Conservation (phyloP, 2,797 vertebrate genomes). For the Phalanger gymnotis region DNA sequence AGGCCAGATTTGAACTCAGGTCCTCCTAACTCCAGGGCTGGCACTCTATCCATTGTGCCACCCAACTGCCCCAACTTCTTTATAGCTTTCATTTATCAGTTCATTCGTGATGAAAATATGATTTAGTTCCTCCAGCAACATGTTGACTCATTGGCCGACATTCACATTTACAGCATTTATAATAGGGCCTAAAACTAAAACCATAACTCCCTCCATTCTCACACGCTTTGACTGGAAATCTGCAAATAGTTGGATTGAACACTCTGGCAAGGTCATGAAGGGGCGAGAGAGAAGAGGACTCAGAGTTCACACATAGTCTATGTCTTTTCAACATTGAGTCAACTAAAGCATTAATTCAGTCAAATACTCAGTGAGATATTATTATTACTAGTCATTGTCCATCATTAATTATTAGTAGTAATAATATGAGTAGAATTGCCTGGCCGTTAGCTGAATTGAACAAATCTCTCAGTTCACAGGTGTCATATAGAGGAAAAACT, state of each 20-base stretch:
- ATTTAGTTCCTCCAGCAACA: too few species aligned
- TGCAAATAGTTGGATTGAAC: neutral
- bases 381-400: neutral
- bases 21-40: too few species aligned
- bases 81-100: too few species aligned
- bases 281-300: too few species aligned
- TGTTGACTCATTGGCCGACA: too few species aligned
- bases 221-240: neutral
- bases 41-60: too few species aligned
- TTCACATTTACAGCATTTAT: too few species aligned
- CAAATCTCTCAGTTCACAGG: neutral
- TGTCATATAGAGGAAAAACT: neutral
- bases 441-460: neutral
- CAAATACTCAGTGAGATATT: neutral
- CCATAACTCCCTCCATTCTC: neutral
- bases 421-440: neutral
- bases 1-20: neutral
- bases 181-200: too few species aligned
- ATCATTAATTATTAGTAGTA: neutral
- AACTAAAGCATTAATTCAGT: neutral
- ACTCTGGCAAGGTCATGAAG: neutral
- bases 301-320: too few species aligned
- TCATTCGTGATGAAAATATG: too few species aligned
- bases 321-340: too few species aligned
- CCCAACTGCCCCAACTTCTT: too few species aligned